Percentiles rank a stretch among this genome's conserved stretches.
phyloP scores from a whole-genome alignment of 2,797 vertebrate genomes.

The Sebastes kiyomatsui region DNA sequence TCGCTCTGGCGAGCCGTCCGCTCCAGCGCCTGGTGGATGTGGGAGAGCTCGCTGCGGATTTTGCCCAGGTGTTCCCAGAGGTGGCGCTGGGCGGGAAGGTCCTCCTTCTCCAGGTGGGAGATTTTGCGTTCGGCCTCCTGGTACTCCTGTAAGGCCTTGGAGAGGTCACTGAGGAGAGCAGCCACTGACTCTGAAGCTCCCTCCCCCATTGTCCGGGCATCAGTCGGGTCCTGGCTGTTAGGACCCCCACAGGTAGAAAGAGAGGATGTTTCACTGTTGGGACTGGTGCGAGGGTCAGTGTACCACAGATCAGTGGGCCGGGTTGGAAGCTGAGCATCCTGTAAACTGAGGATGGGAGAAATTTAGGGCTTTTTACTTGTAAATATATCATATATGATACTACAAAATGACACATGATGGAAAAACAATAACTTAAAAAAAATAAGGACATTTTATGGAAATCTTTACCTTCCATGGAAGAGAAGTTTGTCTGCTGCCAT shows the following conservation, averaged over 20 bases:
- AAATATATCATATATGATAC: not conserved
- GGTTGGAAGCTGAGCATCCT: constrained; percentile 53
- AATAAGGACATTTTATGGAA: not conserved
- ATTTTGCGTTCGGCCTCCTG: constrained; percentile 90
- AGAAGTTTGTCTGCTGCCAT: constrained; percentile 76
- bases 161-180: constrained; percentile 87
- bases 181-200: constrained; percentile 79
- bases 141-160: constrained; percentile 90
- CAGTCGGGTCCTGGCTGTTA: constrained; percentile 43
- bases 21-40: constrained; percentile 92
- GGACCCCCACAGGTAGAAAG: constrained; percentile 42
- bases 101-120: constrained; percentile 85
- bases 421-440: not conserved
- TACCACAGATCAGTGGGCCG: constrained; percentile 77
- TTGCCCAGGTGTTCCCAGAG: constrained; percentile 93
- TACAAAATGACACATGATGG: not conserved
- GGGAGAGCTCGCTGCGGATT: constrained; percentile 92
- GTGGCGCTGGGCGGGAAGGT: constrained; percentile 87
- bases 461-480: constrained; percentile 85
- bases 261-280: constrained; percentile 57
- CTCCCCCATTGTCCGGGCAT: constrained; percentile 45
- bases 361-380: not conserved
- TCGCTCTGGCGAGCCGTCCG: constrained; percentile 83
- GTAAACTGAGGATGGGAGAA: constrained; percentile 65
- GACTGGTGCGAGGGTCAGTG: constrained; percentile 64